Evolutionary conservation across 2,888 invertebrate species (phyloP), one percentile per base, ranked within the genome.

Genomic region (Gasteruption jaculator): DNA sequence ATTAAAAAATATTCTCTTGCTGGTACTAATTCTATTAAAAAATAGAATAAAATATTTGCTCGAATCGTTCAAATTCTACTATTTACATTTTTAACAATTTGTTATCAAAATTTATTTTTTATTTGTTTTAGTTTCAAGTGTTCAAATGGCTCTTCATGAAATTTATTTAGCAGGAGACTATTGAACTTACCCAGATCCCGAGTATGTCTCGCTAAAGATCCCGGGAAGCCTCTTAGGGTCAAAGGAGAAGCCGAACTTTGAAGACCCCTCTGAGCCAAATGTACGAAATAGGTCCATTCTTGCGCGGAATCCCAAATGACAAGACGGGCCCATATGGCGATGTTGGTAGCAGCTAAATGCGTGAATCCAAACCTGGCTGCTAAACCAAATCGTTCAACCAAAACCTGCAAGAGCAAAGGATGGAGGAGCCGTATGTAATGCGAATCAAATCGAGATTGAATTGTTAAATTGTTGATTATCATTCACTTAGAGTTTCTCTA

Each of bases 251-350:
- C 66, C 7, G 66, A 56, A 12, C 58, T 58, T 24, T 57, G 58
- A 0, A 57, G 50, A 19, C 57, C 68, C 37, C 49, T 60, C 43
- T 73, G 73, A 2, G 71, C 71, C 45, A 73, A 53, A 44, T 74
- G 71, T 3, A 74, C 72, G 40, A 71, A 74, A 46, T 73, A 74
- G 1, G 74, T 72, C 74, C 75, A 76, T 50, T 75, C 75, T 37
- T 72, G 73, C 2, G 75, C 75, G 10, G 74, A 73, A 46, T 77
- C 76, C 75, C 76, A 74, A 29, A 76, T 71, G 6, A 77, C 71
- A 18, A 75, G 63, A 16, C 76, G 71, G 11, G 72, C 64, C 76
- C 77, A 77, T 19, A 77, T 65, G 1, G 76, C 75, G 20, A 77
- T 58, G 53, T 77, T 77, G 2, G 77, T 76, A 4, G 76, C 77